Base-by-base conservation (phyloP, 2,888 invertebrate genomes). In the Drosophila yooni region DNA sequence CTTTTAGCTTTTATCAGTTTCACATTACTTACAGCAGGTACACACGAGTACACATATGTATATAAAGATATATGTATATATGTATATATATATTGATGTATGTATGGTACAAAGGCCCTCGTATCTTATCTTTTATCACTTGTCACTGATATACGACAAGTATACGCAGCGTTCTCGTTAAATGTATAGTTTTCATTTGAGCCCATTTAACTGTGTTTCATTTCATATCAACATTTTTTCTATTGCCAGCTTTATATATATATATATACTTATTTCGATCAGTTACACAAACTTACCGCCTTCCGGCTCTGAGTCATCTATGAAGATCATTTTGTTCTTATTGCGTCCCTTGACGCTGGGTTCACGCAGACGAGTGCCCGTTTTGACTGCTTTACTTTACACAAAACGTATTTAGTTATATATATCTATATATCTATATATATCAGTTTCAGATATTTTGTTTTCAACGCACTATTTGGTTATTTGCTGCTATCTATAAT, bases 281-380 rank as follows among this genome's bases (percentile, higher is more conserved):
- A 52, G 11, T 25, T 33, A 10, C 11, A 58, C 29, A 43, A 80
- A 92, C 96, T 96, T 95, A 97, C 97, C 97, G 94, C 97, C 97
- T 89, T 97, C 96, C 80, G 97, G 97, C 94, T 97, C 97, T 84
- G 96, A 96, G 93, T 98, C 98, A 93, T 97, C 97, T 72, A 98
- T 97, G 93, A 96, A 96, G 93, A 97, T 97, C 97, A 97, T 97
- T 88, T 81, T 88, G 76, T 70, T 80, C 62, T 65, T 38, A 43
- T 43, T 73, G 63, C 84, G 82, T 61, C 71, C 70, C 67, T 84
- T 84, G 70, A 79, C 75, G 66, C 78, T 74, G 48, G 82, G 63
- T 78, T 88, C 85, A 72, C 92, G 81, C 70, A 92, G 77, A 56
- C 92, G 89, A 64, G 90, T 91, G 75, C 91, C 91, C 86, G 90